Conservation (phyloP, 2,888 invertebrate species). For the Leuctra nigra region DNA sequence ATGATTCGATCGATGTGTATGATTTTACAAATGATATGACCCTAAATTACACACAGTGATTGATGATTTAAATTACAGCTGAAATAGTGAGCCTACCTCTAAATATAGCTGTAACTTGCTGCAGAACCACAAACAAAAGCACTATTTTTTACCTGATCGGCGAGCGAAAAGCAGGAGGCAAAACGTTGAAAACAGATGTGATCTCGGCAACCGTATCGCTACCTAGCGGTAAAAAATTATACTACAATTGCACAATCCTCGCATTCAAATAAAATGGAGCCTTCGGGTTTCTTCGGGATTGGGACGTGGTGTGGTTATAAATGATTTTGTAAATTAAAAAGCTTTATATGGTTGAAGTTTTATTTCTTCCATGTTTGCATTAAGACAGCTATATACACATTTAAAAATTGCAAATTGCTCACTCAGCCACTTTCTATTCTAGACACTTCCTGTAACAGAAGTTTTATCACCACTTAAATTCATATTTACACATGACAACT, state of each 20-base stretch:
- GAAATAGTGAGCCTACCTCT: conserved; percentile 3
- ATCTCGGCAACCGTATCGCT: too few relatives aligned
- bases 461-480: conserved; percentile 15
- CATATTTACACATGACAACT: conserved; percentile 23
- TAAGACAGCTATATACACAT: conserved; percentile 27
- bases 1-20: too few relatives aligned
- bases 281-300: too few relatives aligned
- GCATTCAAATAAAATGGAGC: too few relatives aligned
- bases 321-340: too few relatives aligned
- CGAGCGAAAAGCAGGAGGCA: too few relatives aligned
- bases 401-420: conserved; percentile 21
- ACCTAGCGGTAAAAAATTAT: too few relatives aligned
- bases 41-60: too few relatives aligned
- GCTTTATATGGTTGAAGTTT: conserved; percentile 22
- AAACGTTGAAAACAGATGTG: too few relatives aligned
- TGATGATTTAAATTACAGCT: not conserved
- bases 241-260: too few relatives aligned
- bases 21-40: too few relatives aligned
- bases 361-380: conserved; percentile 23
- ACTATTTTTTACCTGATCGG: conserved; percentile 16
- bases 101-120: not conserved
- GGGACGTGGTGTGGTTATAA: too few relatives aligned
- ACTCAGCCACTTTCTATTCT: conserved; percentile 7
- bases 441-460: conserved; percentile 12
- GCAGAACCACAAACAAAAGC: conserved; percentile 16